Percentiles rank a stretch among this genome's conserved stretches.
These are phyloP conservation scores for Xanthia togata DNA, from an alignment of 2,888 invertebrate genomes.

Conservation along the genomic window DNA sequence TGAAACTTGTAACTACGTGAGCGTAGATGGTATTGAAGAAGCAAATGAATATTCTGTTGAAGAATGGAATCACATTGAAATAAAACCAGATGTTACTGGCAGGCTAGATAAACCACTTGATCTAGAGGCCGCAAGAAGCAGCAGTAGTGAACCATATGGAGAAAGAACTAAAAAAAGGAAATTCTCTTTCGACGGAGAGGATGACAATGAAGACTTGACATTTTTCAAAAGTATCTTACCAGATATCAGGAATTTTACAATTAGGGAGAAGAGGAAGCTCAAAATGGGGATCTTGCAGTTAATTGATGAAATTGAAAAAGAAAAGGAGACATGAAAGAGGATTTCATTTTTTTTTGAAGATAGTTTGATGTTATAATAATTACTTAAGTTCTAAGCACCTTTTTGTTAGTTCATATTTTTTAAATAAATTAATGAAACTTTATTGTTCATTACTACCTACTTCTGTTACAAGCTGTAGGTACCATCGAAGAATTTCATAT, in stretches of 20 bases:
- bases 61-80: slow-evolving; percentile 61
- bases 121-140: slow-evolving; percentile 22
- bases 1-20: slow-evolving; percentile 48
- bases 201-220: slow-evolving; percentile 78
- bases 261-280: slow-evolving; percentile 87
- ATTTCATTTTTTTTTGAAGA: not conserved
- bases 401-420: slow-evolving; percentile 6
- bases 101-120: slow-evolving; percentile 32
- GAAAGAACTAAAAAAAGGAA: slow-evolving; percentile 57
- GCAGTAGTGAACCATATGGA: slow-evolving; percentile 38
- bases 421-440: slow-evolving; percentile 28
- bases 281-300: slow-evolving; percentile 88
- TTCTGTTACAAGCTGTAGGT: not conserved
- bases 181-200: slow-evolving; percentile 57
- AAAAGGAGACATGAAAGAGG: slow-evolving; percentile 37
- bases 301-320: slow-evolving; percentile 83
- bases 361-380: not conserved
- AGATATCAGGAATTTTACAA: slow-evolving; percentile 86
- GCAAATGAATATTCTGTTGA: slow-evolving; percentile 57
- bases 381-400: not conserved
- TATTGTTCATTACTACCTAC: not conserved
- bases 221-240: slow-evolving; percentile 89
- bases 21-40: slow-evolving; percentile 54
- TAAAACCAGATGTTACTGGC: slow-evolving; percentile 61
- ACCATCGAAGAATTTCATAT: too few relatives aligned